phyloP scores from a whole-genome alignment of 1,140 invertebrate genomes.

The Lutraria rhynchaena region DNA sequence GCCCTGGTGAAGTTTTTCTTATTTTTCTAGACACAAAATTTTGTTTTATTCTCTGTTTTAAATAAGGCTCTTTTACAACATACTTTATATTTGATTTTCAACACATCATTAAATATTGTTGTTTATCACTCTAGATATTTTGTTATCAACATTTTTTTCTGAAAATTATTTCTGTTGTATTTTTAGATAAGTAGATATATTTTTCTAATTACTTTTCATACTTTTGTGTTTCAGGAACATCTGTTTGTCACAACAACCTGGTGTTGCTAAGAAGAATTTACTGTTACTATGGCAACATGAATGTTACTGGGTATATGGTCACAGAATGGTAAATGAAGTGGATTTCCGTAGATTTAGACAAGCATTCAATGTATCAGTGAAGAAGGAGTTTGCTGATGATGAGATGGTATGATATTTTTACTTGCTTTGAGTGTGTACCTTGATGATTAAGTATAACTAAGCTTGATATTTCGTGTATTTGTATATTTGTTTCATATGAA shows the following conservation, averaged over 20 bases:
- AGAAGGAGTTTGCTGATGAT: slow-evolving; percentile 80
- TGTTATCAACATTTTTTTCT: too few relatives aligned
- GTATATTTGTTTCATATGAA: too few relatives aligned
- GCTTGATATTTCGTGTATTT: too few relatives aligned
- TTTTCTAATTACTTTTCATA: background rate
- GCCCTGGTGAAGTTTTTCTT: too few relatives aligned
- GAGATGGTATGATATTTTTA: slow-evolving; percentile 77
- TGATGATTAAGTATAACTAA: too few relatives aligned
- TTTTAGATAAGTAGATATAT: background rate
- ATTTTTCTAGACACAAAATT: too few relatives aligned
- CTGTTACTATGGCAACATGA: slow-evolving; percentile 82
- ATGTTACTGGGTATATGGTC: slow-evolving; percentile 81
- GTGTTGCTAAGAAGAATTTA: slow-evolving; percentile 73
- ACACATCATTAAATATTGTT: too few relatives aligned
- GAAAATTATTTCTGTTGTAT: background rate
- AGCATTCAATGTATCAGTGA: slow-evolving; percentile 78
- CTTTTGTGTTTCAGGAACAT: slow-evolving; percentile 76
- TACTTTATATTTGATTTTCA: too few relatives aligned
- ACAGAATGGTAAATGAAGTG: slow-evolving; percentile 80
- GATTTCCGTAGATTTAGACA: slow-evolving; percentile 78
- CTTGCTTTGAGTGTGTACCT: too few relatives aligned
- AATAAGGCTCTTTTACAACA: too few relatives aligned
- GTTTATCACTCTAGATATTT: too few relatives aligned
- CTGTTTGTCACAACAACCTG: slow-evolving; percentile 78
- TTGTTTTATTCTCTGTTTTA: too few relatives aligned